Percentiles rank a stretch among this genome's conserved stretches.
Evolutionary conservation across 2,113 vertebrate genomes (phyloP).

Genomic region (Ovibos moschatus): DNA sequence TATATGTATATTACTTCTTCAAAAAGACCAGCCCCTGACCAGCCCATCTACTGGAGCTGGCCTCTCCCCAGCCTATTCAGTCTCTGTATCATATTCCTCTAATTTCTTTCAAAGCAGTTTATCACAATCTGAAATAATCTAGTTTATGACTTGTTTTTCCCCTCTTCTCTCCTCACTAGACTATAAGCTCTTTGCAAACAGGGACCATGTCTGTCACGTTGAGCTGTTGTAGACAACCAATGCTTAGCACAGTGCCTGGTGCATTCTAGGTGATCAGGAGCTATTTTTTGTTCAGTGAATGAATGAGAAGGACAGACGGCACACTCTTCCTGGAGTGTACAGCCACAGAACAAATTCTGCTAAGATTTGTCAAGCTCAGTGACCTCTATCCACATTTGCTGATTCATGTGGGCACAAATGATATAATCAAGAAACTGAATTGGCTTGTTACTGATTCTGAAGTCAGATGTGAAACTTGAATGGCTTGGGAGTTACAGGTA

Average conservation of each 20-base stretch:
- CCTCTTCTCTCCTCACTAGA: neutral
- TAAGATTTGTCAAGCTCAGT: constrained; percentile 3
- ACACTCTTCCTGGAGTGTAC: neutral
- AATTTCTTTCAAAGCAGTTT: neutral
- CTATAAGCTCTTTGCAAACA: neutral
- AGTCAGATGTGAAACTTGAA: constrained; percentile 26
- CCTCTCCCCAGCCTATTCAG: neutral
- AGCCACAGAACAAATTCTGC: neutral
- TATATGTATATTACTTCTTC: neutral
- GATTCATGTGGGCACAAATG: constrained; percentile 22
- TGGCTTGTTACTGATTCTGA: constrained; percentile 20
- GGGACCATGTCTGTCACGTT: neutral
- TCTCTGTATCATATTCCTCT: neutral
- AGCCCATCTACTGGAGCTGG: neutral
- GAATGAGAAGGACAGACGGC: neutral
- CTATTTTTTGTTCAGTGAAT: neutral
- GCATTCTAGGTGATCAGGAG: neutral
- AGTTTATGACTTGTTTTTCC: neutral
- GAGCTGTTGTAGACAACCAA: neutral
- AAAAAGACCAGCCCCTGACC: neutral
- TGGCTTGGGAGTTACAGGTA: neutral
- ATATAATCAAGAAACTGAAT: neutral
- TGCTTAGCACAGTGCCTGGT: neutral
- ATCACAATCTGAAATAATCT: neutral
- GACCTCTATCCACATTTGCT: neutral